Evolutionary conservation across 2,888 invertebrate genomes (phyloP).

Genomic region (Leptopilina syphax): DNA sequence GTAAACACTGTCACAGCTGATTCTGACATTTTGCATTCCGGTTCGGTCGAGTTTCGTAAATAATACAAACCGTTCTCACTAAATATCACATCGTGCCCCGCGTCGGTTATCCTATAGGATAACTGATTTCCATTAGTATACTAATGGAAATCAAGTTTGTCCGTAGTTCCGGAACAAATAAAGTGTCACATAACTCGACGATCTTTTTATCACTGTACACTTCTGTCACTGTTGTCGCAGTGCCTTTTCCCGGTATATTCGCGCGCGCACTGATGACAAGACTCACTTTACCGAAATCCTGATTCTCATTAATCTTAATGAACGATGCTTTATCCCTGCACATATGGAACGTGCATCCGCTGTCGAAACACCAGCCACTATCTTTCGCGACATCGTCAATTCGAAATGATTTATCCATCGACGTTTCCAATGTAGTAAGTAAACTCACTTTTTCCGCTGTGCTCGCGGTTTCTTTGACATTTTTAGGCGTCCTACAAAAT

Average conservation of each 20-base stretch:
- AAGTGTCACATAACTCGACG: conserved; percentile 41
- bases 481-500: background rate
- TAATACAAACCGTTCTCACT: conserved; percentile 32
- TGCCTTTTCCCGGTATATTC: conserved; percentile 46
- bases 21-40: background rate
- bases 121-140: too few relatives aligned
- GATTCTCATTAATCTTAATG: conserved; percentile 20
- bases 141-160: conserved; percentile 32
- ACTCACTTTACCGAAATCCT: conserved; percentile 41
- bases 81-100: conserved; percentile 33
- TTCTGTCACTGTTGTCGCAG: conserved; percentile 2
- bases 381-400: background rate
- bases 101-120: conserved; percentile 28
- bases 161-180: conserved; percentile 42
- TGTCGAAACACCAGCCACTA: conserved; percentile 44
- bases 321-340: conserved; percentile 46
- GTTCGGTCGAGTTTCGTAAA: background rate
- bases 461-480: conserved; percentile 2
- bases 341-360: conserved; percentile 46
- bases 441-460: background rate
- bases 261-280: conserved; percentile 46
- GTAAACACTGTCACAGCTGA: background rate
- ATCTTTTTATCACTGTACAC: conserved; percentile 30
- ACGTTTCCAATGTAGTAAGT: background rate
- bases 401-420: background rate